Evolutionary conservation across 2,113 vertebrate genomes (phyloP).

Genomic region (Erpornis zantholeuca): DNA sequence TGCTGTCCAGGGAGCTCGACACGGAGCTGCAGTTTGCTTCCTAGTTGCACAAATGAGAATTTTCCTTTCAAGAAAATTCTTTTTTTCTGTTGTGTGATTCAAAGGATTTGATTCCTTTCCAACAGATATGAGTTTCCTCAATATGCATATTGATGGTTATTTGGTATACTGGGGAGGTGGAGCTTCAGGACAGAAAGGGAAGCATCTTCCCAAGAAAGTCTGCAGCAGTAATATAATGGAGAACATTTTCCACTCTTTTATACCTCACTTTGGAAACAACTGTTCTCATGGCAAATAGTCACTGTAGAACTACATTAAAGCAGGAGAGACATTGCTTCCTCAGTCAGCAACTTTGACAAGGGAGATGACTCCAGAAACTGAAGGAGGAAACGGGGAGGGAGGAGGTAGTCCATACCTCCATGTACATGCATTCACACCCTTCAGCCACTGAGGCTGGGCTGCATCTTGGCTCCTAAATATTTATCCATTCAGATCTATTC

Average conservation of each 20-base stretch:
- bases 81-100: neutral
- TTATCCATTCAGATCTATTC: neutral
- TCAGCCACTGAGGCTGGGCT: neutral
- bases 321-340: neutral
- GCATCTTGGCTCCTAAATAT: neutral
- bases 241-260: neutral
- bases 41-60: accelerated
- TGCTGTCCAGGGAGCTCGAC: neutral
- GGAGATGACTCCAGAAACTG: neutral
- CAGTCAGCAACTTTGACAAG: neutral
- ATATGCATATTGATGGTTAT: neutral
- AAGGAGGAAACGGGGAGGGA: neutral
- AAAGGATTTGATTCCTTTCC: neutral
- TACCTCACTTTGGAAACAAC: neutral
- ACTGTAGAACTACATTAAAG: neutral
- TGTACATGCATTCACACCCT: neutral
- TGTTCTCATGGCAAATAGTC: neutral
- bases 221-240: neutral
- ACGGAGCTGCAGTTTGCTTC: neutral
- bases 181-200: neutral
- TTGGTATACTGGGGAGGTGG: neutral
- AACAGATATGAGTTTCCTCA: neutral
- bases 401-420: neutral
- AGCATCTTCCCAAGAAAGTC: neutral
- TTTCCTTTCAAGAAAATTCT: neutral